These are phyloP conservation scores for Bufotes viridis DNA, from an alignment of 2,797 vertebrate genomes.

Conservation along the genomic window DNA sequence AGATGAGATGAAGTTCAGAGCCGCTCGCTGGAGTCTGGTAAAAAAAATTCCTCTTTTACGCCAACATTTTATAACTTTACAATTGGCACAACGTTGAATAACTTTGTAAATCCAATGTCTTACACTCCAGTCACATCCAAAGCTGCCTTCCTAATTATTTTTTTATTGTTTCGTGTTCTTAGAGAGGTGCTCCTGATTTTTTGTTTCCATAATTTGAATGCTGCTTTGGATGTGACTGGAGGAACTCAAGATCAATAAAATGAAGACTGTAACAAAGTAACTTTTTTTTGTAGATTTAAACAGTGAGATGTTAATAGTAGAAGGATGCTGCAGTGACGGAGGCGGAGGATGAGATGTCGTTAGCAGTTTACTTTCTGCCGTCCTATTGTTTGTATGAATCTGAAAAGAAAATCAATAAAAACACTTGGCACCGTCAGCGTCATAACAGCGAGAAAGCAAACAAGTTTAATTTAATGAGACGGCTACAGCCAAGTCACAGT, in stretches of 20 bases:
- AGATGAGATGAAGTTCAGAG: slow-evolving; percentile 2
- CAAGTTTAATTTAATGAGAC: slow-evolving; percentile 21
- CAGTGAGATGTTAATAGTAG: background rate
- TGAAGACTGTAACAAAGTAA: background rate
- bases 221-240: background rate
- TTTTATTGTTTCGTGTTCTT: background rate
- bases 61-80: background rate
- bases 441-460: slow-evolving; percentile 10
- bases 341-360: background rate
- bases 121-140: background rate
- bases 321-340: too few relatives aligned
- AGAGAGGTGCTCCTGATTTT: background rate
- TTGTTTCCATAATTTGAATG: background rate
- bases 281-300: background rate
- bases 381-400: slow-evolving; percentile 13
- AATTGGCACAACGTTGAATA: too few relatives aligned
- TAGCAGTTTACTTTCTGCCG: background rate
- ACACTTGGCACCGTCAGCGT: background rate
- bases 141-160: background rate
- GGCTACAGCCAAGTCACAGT: background rate
- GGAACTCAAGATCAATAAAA: background rate
- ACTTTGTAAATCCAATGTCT: background rate
- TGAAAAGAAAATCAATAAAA: slow-evolving; percentile 28
- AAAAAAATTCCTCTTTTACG: background rate
- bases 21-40: background rate